These are phyloP conservation scores for Acromyrmex echinatior DNA, from an alignment of 1,140 invertebrate species.

Conservation along the genomic window DNA sequence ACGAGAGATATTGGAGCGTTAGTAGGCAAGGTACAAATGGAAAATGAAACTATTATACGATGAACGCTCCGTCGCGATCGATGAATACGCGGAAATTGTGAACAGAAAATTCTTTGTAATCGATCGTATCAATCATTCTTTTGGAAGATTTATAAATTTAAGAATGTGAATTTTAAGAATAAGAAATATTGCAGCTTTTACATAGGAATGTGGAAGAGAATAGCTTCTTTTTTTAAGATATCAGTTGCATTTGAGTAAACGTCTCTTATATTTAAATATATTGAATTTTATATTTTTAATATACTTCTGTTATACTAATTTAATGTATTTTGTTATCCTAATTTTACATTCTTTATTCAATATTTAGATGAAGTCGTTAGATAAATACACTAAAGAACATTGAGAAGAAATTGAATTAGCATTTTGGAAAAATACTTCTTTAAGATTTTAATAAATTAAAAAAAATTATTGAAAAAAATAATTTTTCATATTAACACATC, in stretches of 20 bases:
- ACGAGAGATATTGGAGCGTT: constrained; percentile 51
- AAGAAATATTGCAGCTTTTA: not conserved
- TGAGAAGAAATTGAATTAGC: not conserved
- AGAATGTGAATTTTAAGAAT: not conserved
- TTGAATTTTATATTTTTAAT: not conserved
- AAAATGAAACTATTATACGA: constrained; percentile 65
- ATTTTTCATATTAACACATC: no score
- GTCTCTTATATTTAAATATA: not conserved
- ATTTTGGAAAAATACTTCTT: not conserved
- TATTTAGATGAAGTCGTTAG: not conserved
- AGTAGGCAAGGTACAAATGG: constrained; percentile 34
- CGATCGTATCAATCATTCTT: constrained; percentile 9
- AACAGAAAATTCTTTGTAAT: constrained; percentile 41
- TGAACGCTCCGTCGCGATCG: constrained; percentile 60
- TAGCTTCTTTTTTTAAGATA: not conserved
- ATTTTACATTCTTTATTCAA: not conserved
- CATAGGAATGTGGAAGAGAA: not conserved
- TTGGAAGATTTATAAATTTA: not conserved
- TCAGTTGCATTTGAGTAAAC: not conserved
- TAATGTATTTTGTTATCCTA: not conserved
- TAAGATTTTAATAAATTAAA: constrained; percentile 1
- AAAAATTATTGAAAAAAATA: not conserved
- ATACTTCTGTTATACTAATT: no score
- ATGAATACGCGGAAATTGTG: constrained; percentile 40
- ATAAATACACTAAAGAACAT: not conserved